phyloP scores from a whole-genome alignment of 1,140 invertebrate genomes.

The Tetragonula clypearis region DNA sequence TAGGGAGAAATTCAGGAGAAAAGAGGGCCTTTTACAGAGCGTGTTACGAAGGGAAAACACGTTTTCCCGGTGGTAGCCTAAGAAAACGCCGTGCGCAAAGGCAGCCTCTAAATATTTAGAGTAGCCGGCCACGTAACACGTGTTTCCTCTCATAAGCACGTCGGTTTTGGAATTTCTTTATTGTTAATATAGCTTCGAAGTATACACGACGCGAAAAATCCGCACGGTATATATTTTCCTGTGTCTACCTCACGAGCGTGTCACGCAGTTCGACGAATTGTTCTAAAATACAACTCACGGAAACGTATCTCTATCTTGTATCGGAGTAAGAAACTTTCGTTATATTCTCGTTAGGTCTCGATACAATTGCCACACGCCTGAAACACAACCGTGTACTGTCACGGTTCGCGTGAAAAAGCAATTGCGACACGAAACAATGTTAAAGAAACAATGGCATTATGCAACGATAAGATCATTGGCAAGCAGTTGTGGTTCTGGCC shows the following conservation, averaged over 20 bases:
- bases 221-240: background rate
- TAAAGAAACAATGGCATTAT: constrained; percentile 35
- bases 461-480: constrained; percentile 30
- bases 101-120: constrained; percentile 48
- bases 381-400: background rate
- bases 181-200: constrained; percentile 26
- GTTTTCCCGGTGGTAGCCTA: background rate
- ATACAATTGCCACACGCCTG: background rate
- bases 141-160: constrained; percentile 46
- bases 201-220: background rate
- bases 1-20: background rate
- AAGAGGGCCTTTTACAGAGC: too few species aligned
- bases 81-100: constrained; percentile 27
- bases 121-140: constrained; percentile 27
- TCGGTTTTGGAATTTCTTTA: constrained; percentile 9
- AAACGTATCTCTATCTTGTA: background rate
- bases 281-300: too few species aligned
- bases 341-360: background rate
- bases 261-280: background rate
- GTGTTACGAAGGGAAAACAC: background rate
- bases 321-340: background rate
- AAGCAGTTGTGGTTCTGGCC: constrained; percentile 7
- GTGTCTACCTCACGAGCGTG: too few species aligned
- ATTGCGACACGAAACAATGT: constrained; percentile 23
- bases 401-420: constrained; percentile 23